Evolutionary conservation across 2,888 invertebrate genomes (phyloP).

Genomic region (Kryphioiulus occultus): DNA sequence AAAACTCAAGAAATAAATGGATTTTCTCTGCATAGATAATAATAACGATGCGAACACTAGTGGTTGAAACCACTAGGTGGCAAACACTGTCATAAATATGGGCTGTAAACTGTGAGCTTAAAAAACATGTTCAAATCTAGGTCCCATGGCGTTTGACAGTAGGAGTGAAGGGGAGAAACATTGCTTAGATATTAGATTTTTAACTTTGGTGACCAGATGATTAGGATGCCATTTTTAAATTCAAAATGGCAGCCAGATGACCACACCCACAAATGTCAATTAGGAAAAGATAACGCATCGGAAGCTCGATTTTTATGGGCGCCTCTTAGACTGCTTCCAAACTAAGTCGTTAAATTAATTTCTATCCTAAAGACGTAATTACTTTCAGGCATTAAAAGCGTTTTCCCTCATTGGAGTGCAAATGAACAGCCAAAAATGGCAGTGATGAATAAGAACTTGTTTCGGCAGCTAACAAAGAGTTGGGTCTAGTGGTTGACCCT

Average conservation of each 20-base stretch:
- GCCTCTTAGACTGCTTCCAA: background rate
- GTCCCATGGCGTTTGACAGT: too few relatives aligned
- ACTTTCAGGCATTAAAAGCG: background rate
- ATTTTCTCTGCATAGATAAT: too few relatives aligned
- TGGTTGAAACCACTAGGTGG: too few relatives aligned
- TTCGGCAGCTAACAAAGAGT: background rate
- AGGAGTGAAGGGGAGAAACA: too few relatives aligned
- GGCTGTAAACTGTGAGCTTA: too few relatives aligned
- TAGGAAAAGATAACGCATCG: background rate
- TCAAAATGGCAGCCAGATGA: background rate
- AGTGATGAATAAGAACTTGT: slow-evolving; percentile 16
- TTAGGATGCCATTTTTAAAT: too few relatives aligned
- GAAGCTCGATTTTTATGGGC: background rate
- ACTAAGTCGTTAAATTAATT: background rate
- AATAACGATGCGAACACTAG: too few relatives aligned
- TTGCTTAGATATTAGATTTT: too few relatives aligned
- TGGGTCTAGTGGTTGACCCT: background rate
- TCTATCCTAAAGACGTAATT: background rate
- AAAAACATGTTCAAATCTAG: too few relatives aligned
- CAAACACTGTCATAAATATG: too few relatives aligned
- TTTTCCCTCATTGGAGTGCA: background rate
- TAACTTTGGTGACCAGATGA: too few relatives aligned
- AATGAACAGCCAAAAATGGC: background rate
- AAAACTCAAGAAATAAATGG: too few relatives aligned
- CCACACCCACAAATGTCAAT: background rate